These are phyloP conservation scores for Forbesichthys papilliferus DNA, from an alignment of 2,113 vertebrate species.

Conservation along the genomic window DNA sequence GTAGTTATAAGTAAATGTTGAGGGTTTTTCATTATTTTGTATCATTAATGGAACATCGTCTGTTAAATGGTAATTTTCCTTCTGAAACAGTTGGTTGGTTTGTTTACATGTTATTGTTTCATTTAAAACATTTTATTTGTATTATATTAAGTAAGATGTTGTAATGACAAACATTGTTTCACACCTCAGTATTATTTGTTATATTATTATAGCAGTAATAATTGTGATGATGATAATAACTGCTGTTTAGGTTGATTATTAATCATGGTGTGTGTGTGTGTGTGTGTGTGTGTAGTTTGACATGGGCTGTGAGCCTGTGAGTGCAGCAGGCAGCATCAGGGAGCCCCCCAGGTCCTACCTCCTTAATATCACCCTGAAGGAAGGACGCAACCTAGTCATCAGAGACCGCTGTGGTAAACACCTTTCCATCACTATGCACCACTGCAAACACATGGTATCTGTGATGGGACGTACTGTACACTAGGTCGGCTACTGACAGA, in stretches of 20 bases:
- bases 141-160: not conserved
- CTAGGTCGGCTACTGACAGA: too few relatives aligned
- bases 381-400: constrained; percentile 90
- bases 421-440: too few relatives aligned
- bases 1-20: not conserved
- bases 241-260: not conserved
- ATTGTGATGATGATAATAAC: not conserved
- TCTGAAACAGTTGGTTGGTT: not conserved
- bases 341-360: constrained; percentile 77
- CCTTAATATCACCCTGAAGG: constrained; percentile 88
- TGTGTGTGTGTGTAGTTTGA: constrained; percentile 51
- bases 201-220: not conserved
- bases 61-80: not conserved
- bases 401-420: constrained; percentile 92
- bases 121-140: too few relatives aligned
- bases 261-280: not conserved
- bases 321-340: constrained; percentile 21
- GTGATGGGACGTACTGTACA: too few relatives aligned
- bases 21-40: not conserved
- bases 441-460: too few relatives aligned
- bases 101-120: too few relatives aligned
- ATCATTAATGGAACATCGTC: not conserved
- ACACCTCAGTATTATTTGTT: not conserved
- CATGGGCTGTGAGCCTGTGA: constrained; percentile 27
- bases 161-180: not conserved